Evolutionary conservation across 2,888 invertebrate genomes (phyloP), one percentile per base, ranked within the genome.

Genomic region (Eupeodes luniger): DNA sequence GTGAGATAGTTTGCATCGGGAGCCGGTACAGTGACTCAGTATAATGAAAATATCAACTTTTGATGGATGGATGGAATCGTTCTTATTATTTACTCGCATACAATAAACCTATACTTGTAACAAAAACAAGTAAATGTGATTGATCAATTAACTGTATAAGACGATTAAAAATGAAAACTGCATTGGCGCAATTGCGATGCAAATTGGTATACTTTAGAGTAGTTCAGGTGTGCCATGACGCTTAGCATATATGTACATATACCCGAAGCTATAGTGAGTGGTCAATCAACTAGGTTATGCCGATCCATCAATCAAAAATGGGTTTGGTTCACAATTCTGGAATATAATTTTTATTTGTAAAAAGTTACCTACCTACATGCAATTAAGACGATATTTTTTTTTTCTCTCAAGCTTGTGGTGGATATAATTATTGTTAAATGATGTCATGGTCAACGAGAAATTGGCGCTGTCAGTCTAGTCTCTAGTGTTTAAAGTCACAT

Each of bases 61-160:
- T 82, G 83, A 83, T 80, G 72, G 87, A 87, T 87, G 82, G 76
- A 84, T 62, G 80, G 76, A 80, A 77, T 69, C 61, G 67, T 74
- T 70, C 51, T 74, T 27, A 47, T 40, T 44, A 9, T 9, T 14
- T 3, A 3, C 14, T 0, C n/a, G 0, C 27, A 27, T 27, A 27
- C 27, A 27, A 27, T 27, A 27, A 27, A 27, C 27, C 19, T n/a
- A n/a, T 27, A 27, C 27, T 27, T 16, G 7, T 0, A 66, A 1
- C 0, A 12, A 49, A 66, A 53, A 66, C 64, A 70, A 49, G 59
- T 55, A 67, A 16, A 14, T 62, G 81, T 84, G 87, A 87, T 87
- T 87, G 80, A 87, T 87, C 84, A 87, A 87, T 87, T 87, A 87
- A 76, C 72, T 79, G 67, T 70, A 40, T 4, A 34, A 76, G 82